Conservation (phyloP, 2,888 invertebrate species). For the Tetropium fuscum region DNA sequence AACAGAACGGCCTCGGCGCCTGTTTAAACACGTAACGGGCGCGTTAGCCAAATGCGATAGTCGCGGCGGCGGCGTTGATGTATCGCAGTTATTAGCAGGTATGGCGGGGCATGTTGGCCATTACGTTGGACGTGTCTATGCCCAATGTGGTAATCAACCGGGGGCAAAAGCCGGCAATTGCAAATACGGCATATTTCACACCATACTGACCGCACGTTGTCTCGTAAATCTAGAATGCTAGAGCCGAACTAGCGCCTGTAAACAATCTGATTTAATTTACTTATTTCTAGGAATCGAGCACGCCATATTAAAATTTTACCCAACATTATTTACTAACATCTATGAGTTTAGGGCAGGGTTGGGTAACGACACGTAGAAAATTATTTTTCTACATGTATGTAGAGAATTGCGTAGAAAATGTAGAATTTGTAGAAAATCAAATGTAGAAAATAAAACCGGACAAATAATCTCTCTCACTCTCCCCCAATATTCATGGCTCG, state of each 20-base stretch:
- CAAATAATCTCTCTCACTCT: no score
- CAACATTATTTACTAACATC: no score
- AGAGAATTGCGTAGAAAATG: no score
- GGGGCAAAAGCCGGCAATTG: constrained; percentile 29
- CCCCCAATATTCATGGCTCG: no score
- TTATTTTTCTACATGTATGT: no score
- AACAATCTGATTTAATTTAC: no score
- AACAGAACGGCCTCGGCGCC: not conserved
- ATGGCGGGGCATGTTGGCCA: constrained; percentile 33
- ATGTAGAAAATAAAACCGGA: no score
- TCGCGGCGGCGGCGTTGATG: constrained; percentile 28
- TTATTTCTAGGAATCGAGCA: no score
- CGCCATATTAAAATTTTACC: no score
- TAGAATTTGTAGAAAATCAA: no score
- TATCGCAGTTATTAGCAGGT: constrained; percentile 36
- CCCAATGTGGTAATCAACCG: constrained; percentile 27
- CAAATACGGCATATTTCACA: constrained; percentile 31
- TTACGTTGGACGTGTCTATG: constrained; percentile 30
- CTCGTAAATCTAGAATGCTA: constrained; percentile 12
- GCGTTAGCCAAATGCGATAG: constrained; percentile 3
- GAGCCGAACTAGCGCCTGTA: not conserved
- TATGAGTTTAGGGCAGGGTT: no score
- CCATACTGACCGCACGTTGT: constrained; percentile 17
- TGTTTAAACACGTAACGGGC: not conserved
- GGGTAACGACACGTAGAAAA: no score